A percentile compares a stretch with the other conserved stretches of the same genome.
phyloP scores from a whole-genome alignment of 2,113 vertebrate species.

The Phrynosoma platyrhinos region DNA sequence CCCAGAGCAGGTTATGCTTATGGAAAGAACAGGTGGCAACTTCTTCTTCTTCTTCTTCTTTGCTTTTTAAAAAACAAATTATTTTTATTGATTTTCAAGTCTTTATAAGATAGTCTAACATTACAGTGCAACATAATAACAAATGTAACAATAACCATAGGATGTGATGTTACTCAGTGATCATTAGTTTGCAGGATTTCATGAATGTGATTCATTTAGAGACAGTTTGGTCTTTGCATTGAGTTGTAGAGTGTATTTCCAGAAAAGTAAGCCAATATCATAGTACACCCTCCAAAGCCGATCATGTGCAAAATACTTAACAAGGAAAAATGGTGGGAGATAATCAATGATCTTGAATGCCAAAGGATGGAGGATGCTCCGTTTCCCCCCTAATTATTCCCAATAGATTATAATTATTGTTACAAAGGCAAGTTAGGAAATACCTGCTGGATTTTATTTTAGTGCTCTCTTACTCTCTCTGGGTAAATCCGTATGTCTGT shows the following conservation, averaged over 20 bases:
- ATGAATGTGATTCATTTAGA: too few species aligned
- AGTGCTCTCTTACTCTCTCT: neutral
- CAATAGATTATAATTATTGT: constrained; percentile 48
- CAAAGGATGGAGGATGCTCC: neutral
- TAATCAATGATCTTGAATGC: constrained; percentile 55
- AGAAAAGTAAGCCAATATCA: constrained; percentile 24
- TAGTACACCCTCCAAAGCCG: neutral
- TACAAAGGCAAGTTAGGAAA: constrained; percentile 47
- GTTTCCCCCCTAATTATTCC: constrained; percentile 9
- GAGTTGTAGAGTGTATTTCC: too few species aligned
- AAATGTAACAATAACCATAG: too few species aligned
- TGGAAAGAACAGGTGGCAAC: constrained; percentile 23
- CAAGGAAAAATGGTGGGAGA: neutral
- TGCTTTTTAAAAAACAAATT: too few species aligned
- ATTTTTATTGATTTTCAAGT: too few species aligned
- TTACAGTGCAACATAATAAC: too few species aligned
- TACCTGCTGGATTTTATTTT: constrained; percentile 37
- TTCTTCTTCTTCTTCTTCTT: too few species aligned
- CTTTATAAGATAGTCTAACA: too few species aligned
- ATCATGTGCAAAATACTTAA: constrained; percentile 28
- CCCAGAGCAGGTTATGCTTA: neutral
- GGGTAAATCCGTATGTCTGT: constrained; percentile 35
- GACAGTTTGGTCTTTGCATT: too few species aligned
- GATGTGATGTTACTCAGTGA: too few species aligned
- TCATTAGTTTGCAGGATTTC: too few species aligned